Percentiles rank a stretch among this genome's conserved stretches.
phyloP scores from a whole-genome alignment of 1,140 invertebrate genomes.

The Brachionus asplanchnoidis region DNA sequence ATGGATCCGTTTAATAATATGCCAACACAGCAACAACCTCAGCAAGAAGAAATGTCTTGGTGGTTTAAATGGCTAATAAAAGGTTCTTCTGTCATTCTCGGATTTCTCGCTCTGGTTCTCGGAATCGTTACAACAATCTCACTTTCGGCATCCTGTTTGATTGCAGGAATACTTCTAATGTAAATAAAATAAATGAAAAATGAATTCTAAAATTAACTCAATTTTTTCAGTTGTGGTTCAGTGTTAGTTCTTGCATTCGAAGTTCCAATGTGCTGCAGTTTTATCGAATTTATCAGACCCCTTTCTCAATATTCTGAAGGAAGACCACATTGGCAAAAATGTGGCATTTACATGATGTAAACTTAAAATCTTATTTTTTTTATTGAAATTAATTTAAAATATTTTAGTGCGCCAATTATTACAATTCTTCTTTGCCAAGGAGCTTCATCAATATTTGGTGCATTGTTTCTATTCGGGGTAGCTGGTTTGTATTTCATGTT shows the following conservation, averaged over 20 bases:
- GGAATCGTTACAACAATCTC: slow-evolving; percentile 27
- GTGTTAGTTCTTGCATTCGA: slow-evolving; percentile 22
- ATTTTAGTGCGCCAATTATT: background rate
- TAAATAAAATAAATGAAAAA: background rate
- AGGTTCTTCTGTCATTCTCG: slow-evolving; percentile 19
- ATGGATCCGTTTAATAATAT: slow-evolving; percentile 13
- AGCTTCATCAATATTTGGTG: slow-evolving; percentile 9
- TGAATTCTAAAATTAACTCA: background rate
- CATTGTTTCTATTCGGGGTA: slow-evolving; percentile 5
- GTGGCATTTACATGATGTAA: slow-evolving; percentile 21
- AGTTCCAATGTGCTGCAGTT: slow-evolving; percentile 32
- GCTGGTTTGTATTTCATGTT: slow-evolving; percentile 28
- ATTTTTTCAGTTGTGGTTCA: background rate
- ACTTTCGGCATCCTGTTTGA: slow-evolving; percentile 2
- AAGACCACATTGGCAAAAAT: slow-evolving; percentile 34
- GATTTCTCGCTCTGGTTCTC: background rate
- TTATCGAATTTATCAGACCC: slow-evolving; percentile 35
- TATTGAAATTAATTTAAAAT: background rate
- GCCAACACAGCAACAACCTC: background rate
- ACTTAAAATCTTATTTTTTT: background rate
- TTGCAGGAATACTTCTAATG: slow-evolving; percentile 27
- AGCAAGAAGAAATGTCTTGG: slow-evolving; percentile 14
- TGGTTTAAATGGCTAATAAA: slow-evolving; percentile 42
- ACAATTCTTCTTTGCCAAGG: slow-evolving; percentile 26
- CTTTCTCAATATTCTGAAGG: slow-evolving; percentile 37